Base-by-base conservation (phyloP, 2,113 vertebrate species). In the Diadophis punctatus region DNA sequence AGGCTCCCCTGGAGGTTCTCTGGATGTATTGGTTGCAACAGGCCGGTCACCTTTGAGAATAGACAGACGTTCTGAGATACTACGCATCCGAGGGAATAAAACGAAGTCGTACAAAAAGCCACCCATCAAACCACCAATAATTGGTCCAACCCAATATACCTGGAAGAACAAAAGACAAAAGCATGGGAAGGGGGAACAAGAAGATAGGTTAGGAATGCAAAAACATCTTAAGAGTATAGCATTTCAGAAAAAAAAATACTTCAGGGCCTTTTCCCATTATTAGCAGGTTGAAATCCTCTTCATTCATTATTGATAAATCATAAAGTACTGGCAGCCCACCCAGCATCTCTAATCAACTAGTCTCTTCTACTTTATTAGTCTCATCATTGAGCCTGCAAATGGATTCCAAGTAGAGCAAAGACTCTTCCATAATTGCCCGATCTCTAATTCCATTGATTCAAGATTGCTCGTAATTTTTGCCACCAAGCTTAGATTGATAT, bases 141-240 rank as follows among this genome's bases (percentile, higher is more conserved):
- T 98, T 16, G 99, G 98, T 48, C 98, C 99, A 2, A 99, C 98
- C 98, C 99, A 99, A 96, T 98, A 99, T 89, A 99, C 98, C 98
- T 99, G 97, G 74, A 51, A 90, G 23, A 27, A 25, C 49, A 34
- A 93, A 94, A 52, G 92, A 95, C 53, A 97, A 51, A 93, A 88
- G 74, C 48, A 90, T 91, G 86, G 55, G 89, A 48, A 22, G 11
- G 3, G 88, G 12, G 88, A 89, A 53, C 46, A 51, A 27, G 34
- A 89, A 89, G 93, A 55, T 87, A 58, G 90, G 68, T 22, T 25
- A 30, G 3, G 1, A 1, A 43, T 43, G 8, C 74, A 39, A 49
- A 49, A 27, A 18, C 18, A 7, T 16, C 43, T 43, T 56, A 55
- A 46, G 51, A 34, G 27, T 56, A 80, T 16, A 56, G 27, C 48